Conservation (phyloP, 2,797 vertebrate species). For the Phoxinus dragarum region DNA sequence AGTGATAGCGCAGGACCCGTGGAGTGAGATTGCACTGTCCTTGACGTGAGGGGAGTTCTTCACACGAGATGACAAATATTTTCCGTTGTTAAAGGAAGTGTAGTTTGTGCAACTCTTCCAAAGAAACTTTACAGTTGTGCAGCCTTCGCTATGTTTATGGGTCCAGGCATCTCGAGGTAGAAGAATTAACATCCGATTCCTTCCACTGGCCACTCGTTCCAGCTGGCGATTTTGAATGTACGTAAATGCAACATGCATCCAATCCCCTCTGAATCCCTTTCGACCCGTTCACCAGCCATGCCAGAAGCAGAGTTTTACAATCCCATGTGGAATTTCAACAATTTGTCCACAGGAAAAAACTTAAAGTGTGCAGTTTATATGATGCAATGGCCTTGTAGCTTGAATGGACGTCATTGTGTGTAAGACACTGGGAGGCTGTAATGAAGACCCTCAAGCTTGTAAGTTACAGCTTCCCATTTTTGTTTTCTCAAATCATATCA, state of each 20-base stretch:
- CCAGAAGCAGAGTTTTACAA: conserved; percentile 51
- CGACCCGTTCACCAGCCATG: conserved; percentile 13
- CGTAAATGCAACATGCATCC: conserved; percentile 26
- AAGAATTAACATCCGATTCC: conserved; percentile 28
- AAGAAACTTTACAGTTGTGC: conserved; percentile 40
- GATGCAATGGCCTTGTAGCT: conserved; percentile 21
- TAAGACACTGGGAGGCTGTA: conserved; percentile 15
- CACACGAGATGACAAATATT: conserved; percentile 57
- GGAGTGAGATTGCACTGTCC: conserved; percentile 18
- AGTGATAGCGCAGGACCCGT: too few species aligned
- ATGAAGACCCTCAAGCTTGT: conserved; percentile 11
- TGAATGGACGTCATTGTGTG: conserved; percentile 37
- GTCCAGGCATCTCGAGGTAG: conserved; percentile 29
- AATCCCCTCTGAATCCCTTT: conserved; percentile 36
- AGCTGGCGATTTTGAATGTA: conserved; percentile 22
- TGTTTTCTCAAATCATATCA: conserved; percentile 4
- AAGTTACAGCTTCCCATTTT: background rate
- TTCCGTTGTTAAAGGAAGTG: conserved; percentile 56
- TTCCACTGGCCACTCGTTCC: conserved; percentile 23
- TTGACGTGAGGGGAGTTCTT: conserved; percentile 31
- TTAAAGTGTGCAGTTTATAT: conserved; percentile 43
- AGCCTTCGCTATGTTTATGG: conserved; percentile 46
- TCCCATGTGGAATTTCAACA: conserved; percentile 59
- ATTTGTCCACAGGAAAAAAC: conserved; percentile 54
- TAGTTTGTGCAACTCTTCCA: conserved; percentile 34